Percentiles rank a stretch among this genome's conserved stretches.
phyloP scores from a whole-genome alignment of 2,888 invertebrate species.

The Agrotis ipsilon region DNA sequence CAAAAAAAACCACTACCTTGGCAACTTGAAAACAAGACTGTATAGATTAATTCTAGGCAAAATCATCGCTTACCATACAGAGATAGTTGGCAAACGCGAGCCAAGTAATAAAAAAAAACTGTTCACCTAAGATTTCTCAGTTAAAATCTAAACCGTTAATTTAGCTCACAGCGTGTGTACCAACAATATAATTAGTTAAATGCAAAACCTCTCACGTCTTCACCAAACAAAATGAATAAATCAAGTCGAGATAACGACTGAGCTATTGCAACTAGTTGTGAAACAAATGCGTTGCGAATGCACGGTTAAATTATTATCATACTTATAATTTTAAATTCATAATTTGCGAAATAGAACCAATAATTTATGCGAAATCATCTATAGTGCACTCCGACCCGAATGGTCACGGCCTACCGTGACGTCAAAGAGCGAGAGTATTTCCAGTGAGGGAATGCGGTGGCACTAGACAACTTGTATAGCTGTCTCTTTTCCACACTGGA shows the following conservation, averaged over 20 bases:
- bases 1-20: neutral
- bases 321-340: slow-evolving; percentile 30
- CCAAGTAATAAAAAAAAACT: too few species aligned
- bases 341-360: slow-evolving; percentile 22
- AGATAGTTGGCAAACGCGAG: too few species aligned
- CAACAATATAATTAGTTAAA: slow-evolving; percentile 35
- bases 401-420: too few species aligned
- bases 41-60: too few species aligned
- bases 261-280: slow-evolving; percentile 49
- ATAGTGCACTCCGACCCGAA: too few species aligned
- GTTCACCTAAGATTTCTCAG: neutral
- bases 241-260: slow-evolving; percentile 55
- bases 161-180: neutral
- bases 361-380: neutral
- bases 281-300: slow-evolving; percentile 58
- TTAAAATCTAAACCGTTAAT: neutral
- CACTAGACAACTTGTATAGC: too few species aligned
- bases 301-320: slow-evolving; percentile 15
- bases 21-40: too few species aligned
- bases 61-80: too few species aligned
- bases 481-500: too few species aligned
- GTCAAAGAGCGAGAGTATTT: too few species aligned
- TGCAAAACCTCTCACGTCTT: slow-evolving; percentile 57
- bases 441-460: too few species aligned
- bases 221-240: slow-evolving; percentile 55